A percentile compares a stretch with the other conserved stretches of the same genome.
phyloP scores from a whole-genome alignment of 2,113 vertebrate species.

The Shinisaurus crocodilurus region DNA sequence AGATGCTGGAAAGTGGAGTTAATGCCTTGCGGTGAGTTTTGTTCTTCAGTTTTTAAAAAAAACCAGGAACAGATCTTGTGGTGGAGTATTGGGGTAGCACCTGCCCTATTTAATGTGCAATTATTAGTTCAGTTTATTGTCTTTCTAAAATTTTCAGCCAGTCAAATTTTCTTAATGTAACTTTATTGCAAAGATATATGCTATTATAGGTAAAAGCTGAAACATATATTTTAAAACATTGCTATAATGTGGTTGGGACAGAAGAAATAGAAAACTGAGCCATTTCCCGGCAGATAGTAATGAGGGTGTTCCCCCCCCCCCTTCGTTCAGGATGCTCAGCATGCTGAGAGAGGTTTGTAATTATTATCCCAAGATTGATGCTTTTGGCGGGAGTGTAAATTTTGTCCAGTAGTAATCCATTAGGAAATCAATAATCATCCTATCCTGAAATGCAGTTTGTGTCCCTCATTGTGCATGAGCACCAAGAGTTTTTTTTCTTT shows the following conservation, averaged over 20 bases:
- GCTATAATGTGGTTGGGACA: conserved; percentile 72
- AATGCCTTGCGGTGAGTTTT: background rate
- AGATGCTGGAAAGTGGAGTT: background rate
- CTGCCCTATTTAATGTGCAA: conserved; percentile 49
- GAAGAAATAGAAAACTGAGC: conserved; percentile 76
- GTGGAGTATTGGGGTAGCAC: background rate
- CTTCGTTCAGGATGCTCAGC: conserved; percentile 73
- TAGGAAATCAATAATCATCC: conserved; percentile 86
- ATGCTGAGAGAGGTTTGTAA: conserved; percentile 79
- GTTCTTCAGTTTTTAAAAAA: background rate
- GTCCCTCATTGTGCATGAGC: conserved; percentile 73
- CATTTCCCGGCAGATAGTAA: conserved; percentile 80
- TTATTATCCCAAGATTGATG: conserved; percentile 84
- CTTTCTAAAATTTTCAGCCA: conserved; percentile 33
- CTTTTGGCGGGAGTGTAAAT: conserved; percentile 79
- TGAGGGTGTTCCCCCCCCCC: conserved; percentile 63
- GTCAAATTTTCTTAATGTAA: conserved; percentile 53
- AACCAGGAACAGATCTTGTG: background rate
- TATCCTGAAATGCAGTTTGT: conserved; percentile 76
- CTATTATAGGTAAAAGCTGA: conserved; percentile 60
- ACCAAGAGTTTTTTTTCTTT: conserved; percentile 54
- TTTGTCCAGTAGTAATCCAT: conserved; percentile 83
- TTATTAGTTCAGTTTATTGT: conserved; percentile 35
- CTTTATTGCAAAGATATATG: conserved; percentile 56
- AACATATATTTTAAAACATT: conserved; percentile 66